Evolutionary conservation across 1,140 invertebrate species (phyloP).

Genomic region (Cydia pomonella): DNA sequence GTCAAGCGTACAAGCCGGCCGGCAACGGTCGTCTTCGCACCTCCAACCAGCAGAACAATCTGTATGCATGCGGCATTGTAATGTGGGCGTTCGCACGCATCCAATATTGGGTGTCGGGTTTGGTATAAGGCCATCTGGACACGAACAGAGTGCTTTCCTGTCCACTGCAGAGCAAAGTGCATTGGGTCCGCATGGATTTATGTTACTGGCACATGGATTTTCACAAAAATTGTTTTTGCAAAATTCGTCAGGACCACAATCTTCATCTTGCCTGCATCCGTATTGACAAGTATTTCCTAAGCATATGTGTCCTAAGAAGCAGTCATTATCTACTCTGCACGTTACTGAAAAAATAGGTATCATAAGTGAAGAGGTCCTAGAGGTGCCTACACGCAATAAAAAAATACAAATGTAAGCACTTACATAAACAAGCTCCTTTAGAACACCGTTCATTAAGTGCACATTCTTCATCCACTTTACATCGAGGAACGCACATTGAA

Average conservation of each 20-base stretch:
- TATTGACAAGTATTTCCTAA: slow-evolving; percentile 91
- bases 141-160: slow-evolving; percentile 91
- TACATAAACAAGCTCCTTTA: slow-evolving; percentile 88
- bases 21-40: slow-evolving; percentile 87
- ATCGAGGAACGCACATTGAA: slow-evolving; percentile 89
- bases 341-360: slow-evolving; percentile 83
- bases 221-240: slow-evolving; percentile 90
- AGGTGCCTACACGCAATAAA: slow-evolving; percentile 23
- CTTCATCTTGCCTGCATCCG: slow-evolving; percentile 92
- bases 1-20: slow-evolving; percentile 88
- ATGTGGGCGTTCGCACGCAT: slow-evolving; percentile 88
- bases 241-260: slow-evolving; percentile 91
- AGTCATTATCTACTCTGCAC: slow-evolving; percentile 94
- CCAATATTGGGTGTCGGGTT: slow-evolving; percentile 92
- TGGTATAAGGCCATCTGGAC: slow-evolving; percentile 88
- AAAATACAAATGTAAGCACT: slow-evolving; percentile 66
- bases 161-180: slow-evolving; percentile 90
- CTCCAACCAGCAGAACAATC: slow-evolving; percentile 86
- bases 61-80: slow-evolving; percentile 86
- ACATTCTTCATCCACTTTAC: slow-evolving; percentile 89
- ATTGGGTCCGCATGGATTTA: slow-evolving; percentile 91
- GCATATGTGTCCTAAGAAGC: slow-evolving; percentile 94
- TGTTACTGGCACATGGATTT: slow-evolving; percentile 86
- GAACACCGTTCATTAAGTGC: slow-evolving; percentile 95
- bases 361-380: not conserved